Evolutionary conservation across 2,888 invertebrate species (phyloP).

Genomic region (Mongoloraphidia duomilia): DNA sequence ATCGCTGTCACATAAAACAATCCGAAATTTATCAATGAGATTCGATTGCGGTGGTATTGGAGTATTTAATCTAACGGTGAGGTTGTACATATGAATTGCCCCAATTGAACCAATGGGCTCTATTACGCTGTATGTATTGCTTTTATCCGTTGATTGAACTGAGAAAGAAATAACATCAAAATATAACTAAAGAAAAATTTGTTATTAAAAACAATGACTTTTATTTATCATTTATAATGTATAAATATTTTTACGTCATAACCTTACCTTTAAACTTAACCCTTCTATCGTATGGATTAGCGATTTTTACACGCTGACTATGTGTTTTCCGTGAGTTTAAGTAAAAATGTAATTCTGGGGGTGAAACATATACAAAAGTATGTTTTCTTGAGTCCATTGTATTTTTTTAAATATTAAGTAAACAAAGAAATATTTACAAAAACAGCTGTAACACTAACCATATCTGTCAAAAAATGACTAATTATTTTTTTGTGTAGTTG

Average conservation of each 20-base stretch:
- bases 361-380: conserved; percentile 74
- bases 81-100: not conserved
- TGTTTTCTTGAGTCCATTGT: conserved; percentile 28
- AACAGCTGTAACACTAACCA: not conserved
- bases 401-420: not conserved
- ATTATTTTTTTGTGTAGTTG: too few species aligned
- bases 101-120: not conserved
- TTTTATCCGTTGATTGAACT: conserved; percentile 16
- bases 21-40: too few species aligned
- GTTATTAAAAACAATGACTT: too few species aligned
- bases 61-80: too few species aligned
- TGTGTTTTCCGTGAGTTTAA: conserved; percentile 60
- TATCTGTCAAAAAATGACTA: too few species aligned
- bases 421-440: not conserved
- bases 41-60: too few species aligned
- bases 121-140: not conserved
- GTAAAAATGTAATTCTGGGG: conserved; percentile 60
- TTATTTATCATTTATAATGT: conserved; percentile 6
- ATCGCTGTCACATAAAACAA: too few species aligned
- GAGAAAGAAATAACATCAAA: conserved; percentile 5
- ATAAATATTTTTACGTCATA: conserved; percentile 4
- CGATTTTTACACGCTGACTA: conserved; percentile 67
- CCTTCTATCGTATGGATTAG: conserved; percentile 74
- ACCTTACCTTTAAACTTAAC: conserved; percentile 62
- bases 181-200: too few species aligned